Percentiles rank a stretch among this genome's conserved stretches.
These are phyloP conservation scores for Pomatorhinus ruficollis DNA, from an alignment of 2,113 vertebrate species.

Conservation along the genomic window DNA sequence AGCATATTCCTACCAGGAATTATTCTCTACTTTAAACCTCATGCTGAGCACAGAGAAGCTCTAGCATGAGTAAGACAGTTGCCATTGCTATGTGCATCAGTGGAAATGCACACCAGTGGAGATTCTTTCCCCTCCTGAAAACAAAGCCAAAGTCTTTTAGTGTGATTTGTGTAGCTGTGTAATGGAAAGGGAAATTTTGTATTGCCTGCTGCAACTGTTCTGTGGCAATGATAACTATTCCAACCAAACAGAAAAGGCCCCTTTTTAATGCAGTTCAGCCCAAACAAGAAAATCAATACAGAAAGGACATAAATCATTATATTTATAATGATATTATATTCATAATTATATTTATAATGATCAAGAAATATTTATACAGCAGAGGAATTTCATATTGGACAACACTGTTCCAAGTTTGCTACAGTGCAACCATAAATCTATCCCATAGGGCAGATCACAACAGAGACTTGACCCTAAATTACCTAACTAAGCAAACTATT, in stretches of 20 bases:
- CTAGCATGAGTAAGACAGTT: not conserved
- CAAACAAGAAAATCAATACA: not conserved
- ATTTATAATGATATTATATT: not conserved
- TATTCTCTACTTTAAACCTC: not conserved
- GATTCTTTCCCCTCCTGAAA: not conserved
- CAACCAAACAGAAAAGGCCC: not conserved
- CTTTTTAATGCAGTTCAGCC: not conserved
- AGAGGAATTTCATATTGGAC: not conserved
- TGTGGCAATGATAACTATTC: not conserved
- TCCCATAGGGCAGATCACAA: not conserved
- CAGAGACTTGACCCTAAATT: not conserved
- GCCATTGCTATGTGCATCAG: not conserved
- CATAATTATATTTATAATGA: not conserved
- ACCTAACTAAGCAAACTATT: not conserved
- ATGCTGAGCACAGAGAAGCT: not conserved
- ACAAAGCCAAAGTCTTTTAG: not conserved
- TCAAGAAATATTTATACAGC: not conserved
- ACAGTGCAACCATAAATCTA: not conserved
- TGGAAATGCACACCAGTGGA: not conserved
- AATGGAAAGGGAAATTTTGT: not conserved
- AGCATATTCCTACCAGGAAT: not conserved
- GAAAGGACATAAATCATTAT: not conserved
- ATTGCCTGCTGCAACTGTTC: not conserved
- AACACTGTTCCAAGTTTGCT: not conserved
- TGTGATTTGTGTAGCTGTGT: not conserved